A percentile compares a stretch with the other conserved stretches of the same genome.
These are phyloP conservation scores for Diachasmimorpha longicaudata DNA, from an alignment of 1,140 invertebrate species.

Conservation along the genomic window DNA sequence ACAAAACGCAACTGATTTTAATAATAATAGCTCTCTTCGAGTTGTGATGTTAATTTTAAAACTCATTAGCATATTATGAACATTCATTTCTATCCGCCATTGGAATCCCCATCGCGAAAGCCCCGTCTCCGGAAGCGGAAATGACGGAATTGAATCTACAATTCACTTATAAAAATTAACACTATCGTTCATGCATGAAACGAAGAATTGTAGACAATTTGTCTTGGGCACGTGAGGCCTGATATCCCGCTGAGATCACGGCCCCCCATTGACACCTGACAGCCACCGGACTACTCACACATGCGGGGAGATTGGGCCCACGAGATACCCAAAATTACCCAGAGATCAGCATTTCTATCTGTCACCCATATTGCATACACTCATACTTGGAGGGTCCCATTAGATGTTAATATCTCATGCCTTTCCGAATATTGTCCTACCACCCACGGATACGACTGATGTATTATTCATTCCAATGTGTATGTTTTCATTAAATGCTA, in stretches of 20 bases:
- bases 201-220: not conserved
- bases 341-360: not conserved
- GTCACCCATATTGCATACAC: no score
- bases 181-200: not conserved
- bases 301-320: constrained; percentile 51
- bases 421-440: no score
- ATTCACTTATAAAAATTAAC: not conserved
- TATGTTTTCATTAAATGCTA: no score
- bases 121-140: not conserved
- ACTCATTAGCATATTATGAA: not conserved
- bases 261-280: constrained; percentile 50
- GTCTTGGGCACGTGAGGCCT: not conserved
- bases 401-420: no score
- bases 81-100: not conserved
- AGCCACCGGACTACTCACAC: constrained; percentile 21
- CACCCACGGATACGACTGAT: no score
- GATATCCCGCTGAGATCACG: constrained; percentile 48
- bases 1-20: not conserved
- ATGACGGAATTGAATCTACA: not conserved
- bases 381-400: no score
- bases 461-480: no score
- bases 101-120: not conserved
- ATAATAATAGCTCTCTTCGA: not conserved
- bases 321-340: constrained; percentile 51
- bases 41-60: not conserved